These are phyloP conservation scores for Drosophila helvetica DNA, from an alignment of 2,888 invertebrate species.

Conservation along the genomic window DNA sequence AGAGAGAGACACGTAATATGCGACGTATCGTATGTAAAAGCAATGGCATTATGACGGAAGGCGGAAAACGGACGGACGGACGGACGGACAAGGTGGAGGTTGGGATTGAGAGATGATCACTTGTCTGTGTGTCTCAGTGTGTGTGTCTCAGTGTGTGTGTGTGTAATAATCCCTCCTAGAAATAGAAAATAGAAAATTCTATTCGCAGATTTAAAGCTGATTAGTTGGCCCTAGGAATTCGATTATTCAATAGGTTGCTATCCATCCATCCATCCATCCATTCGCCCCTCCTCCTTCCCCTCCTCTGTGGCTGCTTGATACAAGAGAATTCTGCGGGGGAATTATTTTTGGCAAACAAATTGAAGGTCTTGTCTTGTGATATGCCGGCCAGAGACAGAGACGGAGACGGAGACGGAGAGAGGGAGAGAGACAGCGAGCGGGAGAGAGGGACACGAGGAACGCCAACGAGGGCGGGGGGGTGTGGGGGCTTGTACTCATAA, in stretches of 20 bases:
- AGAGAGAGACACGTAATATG: slow-evolving; percentile 2
- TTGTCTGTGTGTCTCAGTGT: neutral
- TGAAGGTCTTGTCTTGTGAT: slow-evolving; percentile 61
- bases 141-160: neutral
- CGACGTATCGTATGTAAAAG: neutral
- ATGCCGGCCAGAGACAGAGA: slow-evolving; percentile 13
- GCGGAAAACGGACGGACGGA: slow-evolving; percentile 13
- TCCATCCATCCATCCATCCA: neutral
- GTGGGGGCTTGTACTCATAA: slow-evolving; percentile 10
- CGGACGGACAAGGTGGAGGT: slow-evolving; percentile 10
- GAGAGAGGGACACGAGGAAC: too few relatives aligned
- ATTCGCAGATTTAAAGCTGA: neutral
- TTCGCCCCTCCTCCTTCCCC: neutral
- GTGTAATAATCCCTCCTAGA: neutral
- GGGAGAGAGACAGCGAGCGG: neutral
- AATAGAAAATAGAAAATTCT: slow-evolving; percentile 19
- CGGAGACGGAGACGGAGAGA: neutral
- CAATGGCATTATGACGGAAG: slow-evolving; percentile 41
- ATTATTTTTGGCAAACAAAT: slow-evolving; percentile 47
- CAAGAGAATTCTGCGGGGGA: slow-evolving; percentile 32
- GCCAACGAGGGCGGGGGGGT: neutral
- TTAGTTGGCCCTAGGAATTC: slow-evolving; percentile 12
- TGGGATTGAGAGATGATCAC: neutral
- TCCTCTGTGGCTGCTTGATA: neutral
- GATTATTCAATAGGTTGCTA: slow-evolving; percentile 25